phyloP scores from a whole-genome alignment of 2,113 vertebrate species.

The Ramphastos sulfuratus region DNA sequence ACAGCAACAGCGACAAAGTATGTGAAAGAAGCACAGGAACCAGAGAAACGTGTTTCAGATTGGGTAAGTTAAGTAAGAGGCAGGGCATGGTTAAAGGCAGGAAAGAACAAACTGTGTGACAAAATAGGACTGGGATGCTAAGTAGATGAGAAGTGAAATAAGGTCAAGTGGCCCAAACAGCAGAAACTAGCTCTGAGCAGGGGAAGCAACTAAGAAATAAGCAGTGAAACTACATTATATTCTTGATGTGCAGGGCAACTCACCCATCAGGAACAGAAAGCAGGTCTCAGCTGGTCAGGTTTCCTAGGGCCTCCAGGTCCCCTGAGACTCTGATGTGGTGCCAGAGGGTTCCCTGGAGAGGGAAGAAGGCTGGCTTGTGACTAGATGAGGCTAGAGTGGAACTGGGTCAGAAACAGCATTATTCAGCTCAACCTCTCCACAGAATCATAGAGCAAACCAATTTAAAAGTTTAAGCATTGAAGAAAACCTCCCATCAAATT shows the following conservation, averaged over 20 bases:
- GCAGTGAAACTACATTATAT: not conserved
- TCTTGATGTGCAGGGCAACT: not conserved
- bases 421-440: not conserved
- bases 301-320: not conserved
- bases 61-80: not conserved
- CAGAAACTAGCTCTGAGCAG: not conserved
- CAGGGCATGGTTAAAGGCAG: not conserved
- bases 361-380: not conserved
- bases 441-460: not conserved
- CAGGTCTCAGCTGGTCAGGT: not conserved
- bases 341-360: not conserved
- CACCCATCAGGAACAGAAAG: not conserved
- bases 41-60: not conserved
- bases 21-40: not conserved
- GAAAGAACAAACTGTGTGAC: not conserved
- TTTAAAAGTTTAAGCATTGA: not conserved
- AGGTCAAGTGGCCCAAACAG: not conserved
- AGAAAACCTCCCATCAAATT: not conserved
- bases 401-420: not conserved
- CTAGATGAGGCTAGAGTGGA: not conserved
- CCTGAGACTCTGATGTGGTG: not conserved
- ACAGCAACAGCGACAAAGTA: not conserved
- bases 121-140: not conserved
- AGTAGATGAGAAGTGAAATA: not conserved
- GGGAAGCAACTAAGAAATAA: not conserved